Conservation (phyloP, 64 coral and sea anemone genomes). For the Actinia equina region DNA sequence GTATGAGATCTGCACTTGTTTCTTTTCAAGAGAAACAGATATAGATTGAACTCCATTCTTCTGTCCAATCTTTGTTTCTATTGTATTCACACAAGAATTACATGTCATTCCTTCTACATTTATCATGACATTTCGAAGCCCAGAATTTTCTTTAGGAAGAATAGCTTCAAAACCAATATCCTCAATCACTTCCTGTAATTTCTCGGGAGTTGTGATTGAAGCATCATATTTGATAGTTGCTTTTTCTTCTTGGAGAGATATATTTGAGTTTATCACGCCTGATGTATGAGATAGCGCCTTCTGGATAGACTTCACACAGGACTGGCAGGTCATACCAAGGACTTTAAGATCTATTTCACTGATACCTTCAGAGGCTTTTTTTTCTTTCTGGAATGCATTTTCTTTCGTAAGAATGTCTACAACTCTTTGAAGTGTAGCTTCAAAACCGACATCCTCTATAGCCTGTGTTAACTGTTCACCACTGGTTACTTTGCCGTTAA, state of each 20-base stretch:
- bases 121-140: conserved; percentile 40
- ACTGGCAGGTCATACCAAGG: conserved; percentile 85
- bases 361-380: neutral
- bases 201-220: conserved; percentile 36
- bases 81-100: conserved; percentile 77
- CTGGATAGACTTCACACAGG: conserved; percentile 82
- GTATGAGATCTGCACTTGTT: conserved; percentile 55
- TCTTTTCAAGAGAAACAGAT: conserved; percentile 64
- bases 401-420: conserved; percentile 55
- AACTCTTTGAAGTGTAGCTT: conserved; percentile 72
- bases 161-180: conserved; percentile 78
- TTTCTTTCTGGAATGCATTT: conserved; percentile 26
- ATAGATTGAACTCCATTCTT: conserved; percentile 58
- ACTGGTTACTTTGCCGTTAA: conserved; percentile 46
- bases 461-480: conserved; percentile 38
- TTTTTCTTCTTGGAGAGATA: conserved; percentile 74
- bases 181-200: conserved; percentile 67
- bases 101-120: conserved; percentile 83
- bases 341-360: conserved; percentile 54
- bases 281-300: conserved; percentile 31
- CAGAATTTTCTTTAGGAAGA: conserved; percentile 1
- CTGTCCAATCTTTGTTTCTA: conserved; percentile 71
- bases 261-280: conserved; percentile 49
- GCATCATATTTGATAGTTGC: conserved; percentile 57
- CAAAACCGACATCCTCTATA: conserved; percentile 86